Conservation (phyloP, 1,140 invertebrate genomes). For the Euura saliciscinereae region DNA sequence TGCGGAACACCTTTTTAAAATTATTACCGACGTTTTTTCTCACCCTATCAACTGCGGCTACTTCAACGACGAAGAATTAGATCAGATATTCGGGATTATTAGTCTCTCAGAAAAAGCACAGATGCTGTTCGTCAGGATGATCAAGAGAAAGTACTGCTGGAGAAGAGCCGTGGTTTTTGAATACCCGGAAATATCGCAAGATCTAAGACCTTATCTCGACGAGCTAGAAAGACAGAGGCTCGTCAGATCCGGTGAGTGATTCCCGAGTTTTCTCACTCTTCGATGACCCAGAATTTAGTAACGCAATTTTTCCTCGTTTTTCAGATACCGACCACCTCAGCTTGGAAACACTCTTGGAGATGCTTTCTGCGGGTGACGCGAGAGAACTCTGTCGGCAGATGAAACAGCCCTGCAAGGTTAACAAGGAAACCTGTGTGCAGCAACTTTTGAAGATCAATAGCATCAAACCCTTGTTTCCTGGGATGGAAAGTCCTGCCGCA, state of each 20-base stretch:
- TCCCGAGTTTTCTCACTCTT: slow-evolving; percentile 11
- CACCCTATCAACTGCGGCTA: slow-evolving; percentile 50
- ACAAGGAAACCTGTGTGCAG: slow-evolving; percentile 37
- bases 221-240: slow-evolving; percentile 36
- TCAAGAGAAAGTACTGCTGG: slow-evolving; percentile 43
- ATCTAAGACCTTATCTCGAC: slow-evolving; percentile 32
- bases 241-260: slow-evolving; percentile 30
- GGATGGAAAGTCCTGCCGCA: slow-evolving; percentile 33
- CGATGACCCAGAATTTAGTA: background rate
- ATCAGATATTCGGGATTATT: slow-evolving; percentile 39
- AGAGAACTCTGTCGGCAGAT: slow-evolving; percentile 31
- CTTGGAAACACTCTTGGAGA: slow-evolving; percentile 31
- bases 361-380: slow-evolving; percentile 41
- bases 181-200: slow-evolving; percentile 32
- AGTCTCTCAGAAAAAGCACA: slow-evolving; percentile 35
- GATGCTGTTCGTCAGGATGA: slow-evolving; percentile 43
- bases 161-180: slow-evolving; percentile 34
- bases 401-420: slow-evolving; percentile 30
- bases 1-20: slow-evolving; percentile 35
- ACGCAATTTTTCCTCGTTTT: slow-evolving; percentile 9
- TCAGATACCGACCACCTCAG: slow-evolving; percentile 29
- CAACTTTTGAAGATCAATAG: slow-evolving; percentile 32
- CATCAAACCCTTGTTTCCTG: slow-evolving; percentile 37
- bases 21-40: slow-evolving; percentile 39
- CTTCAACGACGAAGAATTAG: slow-evolving; percentile 42